Evolutionary conservation across 2,797 vertebrate genomes (phyloP).

Genomic region (Petrocephalus schoutedeni): DNA sequence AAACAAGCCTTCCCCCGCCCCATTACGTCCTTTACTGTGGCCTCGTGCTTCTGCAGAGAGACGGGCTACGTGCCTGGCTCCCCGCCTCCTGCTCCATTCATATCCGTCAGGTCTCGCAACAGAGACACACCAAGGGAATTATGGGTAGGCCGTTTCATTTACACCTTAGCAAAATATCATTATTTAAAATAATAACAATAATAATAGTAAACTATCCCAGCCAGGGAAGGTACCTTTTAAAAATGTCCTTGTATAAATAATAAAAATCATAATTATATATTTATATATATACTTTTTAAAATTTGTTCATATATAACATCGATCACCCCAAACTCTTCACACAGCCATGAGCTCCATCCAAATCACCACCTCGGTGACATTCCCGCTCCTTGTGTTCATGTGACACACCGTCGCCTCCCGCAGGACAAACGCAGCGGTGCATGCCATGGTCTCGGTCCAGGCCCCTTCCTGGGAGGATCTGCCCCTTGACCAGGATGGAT

Average conservation of each 20-base stretch:
- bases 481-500: neutral
- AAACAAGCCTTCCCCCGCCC: conserved; percentile 38
- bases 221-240: conserved; percentile 47
- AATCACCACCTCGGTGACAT: neutral
- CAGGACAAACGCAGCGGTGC: neutral
- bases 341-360: conserved; percentile 28
- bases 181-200: conserved; percentile 47
- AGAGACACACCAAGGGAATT: conserved; percentile 37
- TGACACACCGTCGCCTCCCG: neutral
- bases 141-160: conserved; percentile 48
- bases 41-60: conserved; percentile 54
- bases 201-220: conserved; percentile 53
- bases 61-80: conserved; percentile 43
- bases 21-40: conserved; percentile 18
- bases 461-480: neutral
- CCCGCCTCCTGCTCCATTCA: conserved; percentile 24
- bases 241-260: conserved; percentile 65
- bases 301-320: conserved; percentile 13
- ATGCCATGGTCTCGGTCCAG: neutral
- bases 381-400: neutral
- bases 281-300: conserved; percentile 40
- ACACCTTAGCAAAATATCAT: conserved; percentile 55
- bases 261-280: conserved; percentile 61
- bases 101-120: conserved; percentile 17
- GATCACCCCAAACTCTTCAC: neutral